A percentile compares a stretch with the other conserved stretches of the same genome.
Conservation (phyloP, 2,113 vertebrate genomes). For the Pluvianellus socialis region DNA sequence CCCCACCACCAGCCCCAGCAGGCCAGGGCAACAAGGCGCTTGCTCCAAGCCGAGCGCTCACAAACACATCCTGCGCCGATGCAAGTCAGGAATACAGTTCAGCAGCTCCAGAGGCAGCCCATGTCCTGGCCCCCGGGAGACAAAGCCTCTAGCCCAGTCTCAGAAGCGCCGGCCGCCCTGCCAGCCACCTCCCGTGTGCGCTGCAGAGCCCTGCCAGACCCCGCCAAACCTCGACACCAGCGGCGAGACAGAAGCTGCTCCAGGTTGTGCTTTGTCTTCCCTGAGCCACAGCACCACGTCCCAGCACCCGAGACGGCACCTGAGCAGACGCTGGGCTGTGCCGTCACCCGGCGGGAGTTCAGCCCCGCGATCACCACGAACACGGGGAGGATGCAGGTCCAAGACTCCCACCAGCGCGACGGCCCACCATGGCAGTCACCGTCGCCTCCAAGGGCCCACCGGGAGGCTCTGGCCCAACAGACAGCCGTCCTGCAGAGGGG, state of each 20-base stretch:
- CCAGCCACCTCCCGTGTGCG: background rate
- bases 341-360: background rate
- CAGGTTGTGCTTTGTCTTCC: background rate
- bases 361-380: fast-evolving
- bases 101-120: background rate
- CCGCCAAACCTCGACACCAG: background rate
- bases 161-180: background rate
- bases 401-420: background rate
- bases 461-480: background rate
- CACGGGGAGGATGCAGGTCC: background rate
- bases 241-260: background rate
- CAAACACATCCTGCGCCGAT: fast-evolving
- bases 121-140: background rate
- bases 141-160: background rate
- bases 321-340: background rate
- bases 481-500: background rate
- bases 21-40: background rate
- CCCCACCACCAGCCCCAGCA: background rate
- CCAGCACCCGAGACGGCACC: fast-evolving
- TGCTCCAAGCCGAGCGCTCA: background rate
- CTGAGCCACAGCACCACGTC: background rate
- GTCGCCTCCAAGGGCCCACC: fast-evolving
- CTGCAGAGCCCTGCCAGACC: background rate
- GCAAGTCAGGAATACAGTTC: background rate
- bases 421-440: background rate